phyloP scores from a whole-genome alignment of 2,797 vertebrate genomes.

The Aplochiton taeniatus region DNA sequence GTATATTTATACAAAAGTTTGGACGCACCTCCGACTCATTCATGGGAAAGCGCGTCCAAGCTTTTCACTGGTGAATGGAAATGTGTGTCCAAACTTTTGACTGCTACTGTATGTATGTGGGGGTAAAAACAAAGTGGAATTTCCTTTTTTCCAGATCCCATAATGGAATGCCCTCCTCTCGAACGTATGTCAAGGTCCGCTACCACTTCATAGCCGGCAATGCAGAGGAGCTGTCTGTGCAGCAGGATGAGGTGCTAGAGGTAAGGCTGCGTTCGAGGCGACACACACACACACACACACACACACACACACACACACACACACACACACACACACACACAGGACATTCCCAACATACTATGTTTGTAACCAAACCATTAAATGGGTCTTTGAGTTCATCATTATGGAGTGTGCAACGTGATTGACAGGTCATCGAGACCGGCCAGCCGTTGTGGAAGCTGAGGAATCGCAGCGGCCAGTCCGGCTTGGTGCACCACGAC shows the following conservation, averaged over 20 bases:
- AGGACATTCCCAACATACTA: too few species aligned
- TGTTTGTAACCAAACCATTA: too few species aligned
- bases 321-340: too few species aligned
- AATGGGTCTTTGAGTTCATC: not conserved
- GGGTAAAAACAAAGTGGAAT: not conserved
- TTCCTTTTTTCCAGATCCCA: conserved; percentile 73
- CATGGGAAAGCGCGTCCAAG: too few species aligned
- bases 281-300: not conserved
- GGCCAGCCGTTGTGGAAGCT: conserved; percentile 97
- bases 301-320: not conserved
- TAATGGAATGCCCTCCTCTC: conserved; percentile 64
- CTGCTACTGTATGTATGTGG: not conserved
- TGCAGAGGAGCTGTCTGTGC: conserved; percentile 91
- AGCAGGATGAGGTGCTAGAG: conserved; percentile 94
- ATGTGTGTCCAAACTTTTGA: too few species aligned
- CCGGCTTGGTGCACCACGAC: conserved; percentile 89
- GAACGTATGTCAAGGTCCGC: conserved; percentile 88
- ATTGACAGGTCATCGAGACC: conserved; percentile 87
- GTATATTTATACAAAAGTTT: too few species aligned
- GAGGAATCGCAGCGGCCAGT: conserved; percentile 88
- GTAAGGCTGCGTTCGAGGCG: conserved; percentile 58
- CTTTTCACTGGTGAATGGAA: too few species aligned
- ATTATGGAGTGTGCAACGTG: conserved; percentile 7
- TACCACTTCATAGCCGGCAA: conserved; percentile 95
- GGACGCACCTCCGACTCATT: too few species aligned